These are phyloP conservation scores for Rhagonycha fulva DNA, from an alignment of 2,888 invertebrate genomes.

Conservation along the genomic window DNA sequence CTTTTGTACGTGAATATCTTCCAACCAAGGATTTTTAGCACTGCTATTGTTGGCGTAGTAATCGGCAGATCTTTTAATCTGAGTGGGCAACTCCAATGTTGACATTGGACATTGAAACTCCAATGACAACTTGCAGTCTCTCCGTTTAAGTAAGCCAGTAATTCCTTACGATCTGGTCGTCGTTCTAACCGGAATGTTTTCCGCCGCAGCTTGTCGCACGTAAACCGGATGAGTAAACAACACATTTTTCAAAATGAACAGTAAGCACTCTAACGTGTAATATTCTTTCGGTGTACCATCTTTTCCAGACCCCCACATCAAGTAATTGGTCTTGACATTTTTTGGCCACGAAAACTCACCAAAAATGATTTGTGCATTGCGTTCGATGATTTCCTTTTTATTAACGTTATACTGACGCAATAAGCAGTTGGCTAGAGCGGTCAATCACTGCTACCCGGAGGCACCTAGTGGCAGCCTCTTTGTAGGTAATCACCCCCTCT, in stretches of 20 bases:
- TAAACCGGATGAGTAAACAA: constrained; percentile 93
- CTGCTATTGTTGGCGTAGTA: constrained; percentile 77
- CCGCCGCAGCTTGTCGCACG: constrained; percentile 95
- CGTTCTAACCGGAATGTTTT: constrained; percentile 93
- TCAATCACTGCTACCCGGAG: too few species aligned
- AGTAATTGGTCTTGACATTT: constrained; percentile 96
- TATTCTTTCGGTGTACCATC: constrained; percentile 93
- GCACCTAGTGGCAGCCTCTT: too few species aligned
- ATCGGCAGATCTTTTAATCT: constrained; percentile 84
- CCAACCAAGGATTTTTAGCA: constrained; percentile 89
- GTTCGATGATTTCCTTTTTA: constrained; percentile 95
- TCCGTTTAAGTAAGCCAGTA: constrained; percentile 93
- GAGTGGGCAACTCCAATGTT: constrained; percentile 95
- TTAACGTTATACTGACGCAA: constrained; percentile 96
- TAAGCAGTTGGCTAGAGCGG: too few species aligned
- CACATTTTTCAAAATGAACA: constrained; percentile 94
- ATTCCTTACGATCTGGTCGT: constrained; percentile 94
- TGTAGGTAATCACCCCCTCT: too few species aligned
- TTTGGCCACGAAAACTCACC: constrained; percentile 99
- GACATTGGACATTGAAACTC: too few species aligned
- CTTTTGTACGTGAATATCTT: constrained; percentile 90
- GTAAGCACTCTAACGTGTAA: constrained; percentile 94
- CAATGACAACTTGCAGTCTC: constrained; percentile 89
- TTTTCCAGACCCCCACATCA: constrained; percentile 95
- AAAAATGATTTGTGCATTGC: constrained; percentile 94